Evolutionary conservation across 2,888 invertebrate species (phyloP).

Genomic region (Eulithis prunata): DNA sequence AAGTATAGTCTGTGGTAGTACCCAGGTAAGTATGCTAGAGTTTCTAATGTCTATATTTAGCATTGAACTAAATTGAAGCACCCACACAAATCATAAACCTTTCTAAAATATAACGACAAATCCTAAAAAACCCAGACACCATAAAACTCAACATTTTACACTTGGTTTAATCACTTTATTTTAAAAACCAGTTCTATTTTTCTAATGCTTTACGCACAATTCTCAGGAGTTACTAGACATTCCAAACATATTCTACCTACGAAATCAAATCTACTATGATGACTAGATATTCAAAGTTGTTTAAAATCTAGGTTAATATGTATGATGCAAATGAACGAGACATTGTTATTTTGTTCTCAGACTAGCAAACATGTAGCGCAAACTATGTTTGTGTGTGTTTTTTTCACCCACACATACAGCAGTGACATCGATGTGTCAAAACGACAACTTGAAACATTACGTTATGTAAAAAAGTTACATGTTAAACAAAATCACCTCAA

Average conservation of each 20-base stretch:
- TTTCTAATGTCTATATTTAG: not conserved
- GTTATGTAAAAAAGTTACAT: too few relatives aligned
- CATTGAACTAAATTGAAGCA: not conserved
- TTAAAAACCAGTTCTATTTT: not conserved
- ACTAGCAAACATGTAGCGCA: not conserved
- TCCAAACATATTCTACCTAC: too few relatives aligned
- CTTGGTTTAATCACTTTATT: not conserved
- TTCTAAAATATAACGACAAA: not conserved
- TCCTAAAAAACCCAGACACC: not conserved
- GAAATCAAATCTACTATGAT: too few relatives aligned
- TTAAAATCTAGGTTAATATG: constrained; percentile 8
- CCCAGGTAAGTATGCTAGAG: not conserved
- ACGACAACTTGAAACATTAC: too few relatives aligned
- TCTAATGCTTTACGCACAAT: too few relatives aligned
- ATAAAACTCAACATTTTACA: too few relatives aligned
- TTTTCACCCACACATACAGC: too few relatives aligned
- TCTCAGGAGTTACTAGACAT: too few relatives aligned
- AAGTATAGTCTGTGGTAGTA: too few relatives aligned
- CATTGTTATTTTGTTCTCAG: constrained; percentile 10
- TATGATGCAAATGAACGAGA: not conserved
- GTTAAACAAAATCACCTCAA: too few relatives aligned
- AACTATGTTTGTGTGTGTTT: not conserved
- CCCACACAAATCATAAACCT: constrained; percentile 1
- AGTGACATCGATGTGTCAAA: too few relatives aligned
- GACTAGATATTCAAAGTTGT: not conserved